Conservation (phyloP, 1,140 invertebrate species). For the Charaxes varanes region DNA sequence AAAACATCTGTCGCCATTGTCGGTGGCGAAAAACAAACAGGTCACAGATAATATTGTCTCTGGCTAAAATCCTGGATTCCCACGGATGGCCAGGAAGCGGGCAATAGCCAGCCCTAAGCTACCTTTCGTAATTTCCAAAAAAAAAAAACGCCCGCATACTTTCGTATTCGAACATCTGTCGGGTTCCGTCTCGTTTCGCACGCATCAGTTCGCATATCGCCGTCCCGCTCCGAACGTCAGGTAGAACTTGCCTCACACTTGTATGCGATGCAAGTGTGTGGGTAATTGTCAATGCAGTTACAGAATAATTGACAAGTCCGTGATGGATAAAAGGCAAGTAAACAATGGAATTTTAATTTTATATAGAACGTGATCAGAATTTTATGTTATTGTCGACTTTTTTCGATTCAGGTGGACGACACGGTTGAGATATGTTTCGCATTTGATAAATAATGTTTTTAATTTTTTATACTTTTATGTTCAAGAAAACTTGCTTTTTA, state of each 20-base stretch:
- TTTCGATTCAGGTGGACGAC: no score
- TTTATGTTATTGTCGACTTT: neutral
- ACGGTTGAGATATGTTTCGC: no score
- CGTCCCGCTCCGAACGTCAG: slow-evolving; percentile 27
- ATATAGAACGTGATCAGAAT: slow-evolving; percentile 4
- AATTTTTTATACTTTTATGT: no score
- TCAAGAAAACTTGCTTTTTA: no score
- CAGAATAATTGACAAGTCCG: slow-evolving; percentile 16
- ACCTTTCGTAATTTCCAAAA: slow-evolving; percentile 28
- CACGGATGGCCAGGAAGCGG: slow-evolving; percentile 39
- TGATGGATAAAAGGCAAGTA: slow-evolving; percentile 6
- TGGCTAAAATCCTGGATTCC: slow-evolving; percentile 25
- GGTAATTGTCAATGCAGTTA: slow-evolving; percentile 8
- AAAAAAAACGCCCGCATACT: slow-evolving; percentile 44
- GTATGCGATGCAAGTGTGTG: slow-evolving; percentile 6
- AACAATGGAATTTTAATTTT: slow-evolving; percentile 14
- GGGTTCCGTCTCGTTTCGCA: slow-evolving; percentile 21
- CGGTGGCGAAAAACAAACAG: slow-evolving; percentile 22
- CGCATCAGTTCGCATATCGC: neutral
- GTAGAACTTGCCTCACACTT: slow-evolving; percentile 26
- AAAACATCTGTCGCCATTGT: slow-evolving; percentile 21
- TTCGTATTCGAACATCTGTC: slow-evolving; percentile 46
- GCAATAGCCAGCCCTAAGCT: slow-evolving; percentile 35
- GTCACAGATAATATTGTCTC: slow-evolving; percentile 18
- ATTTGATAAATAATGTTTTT: no score